These are phyloP conservation scores for Acanthopleura granulata DNA, from an alignment of 2,888 invertebrate species.

Conservation along the genomic window DNA sequence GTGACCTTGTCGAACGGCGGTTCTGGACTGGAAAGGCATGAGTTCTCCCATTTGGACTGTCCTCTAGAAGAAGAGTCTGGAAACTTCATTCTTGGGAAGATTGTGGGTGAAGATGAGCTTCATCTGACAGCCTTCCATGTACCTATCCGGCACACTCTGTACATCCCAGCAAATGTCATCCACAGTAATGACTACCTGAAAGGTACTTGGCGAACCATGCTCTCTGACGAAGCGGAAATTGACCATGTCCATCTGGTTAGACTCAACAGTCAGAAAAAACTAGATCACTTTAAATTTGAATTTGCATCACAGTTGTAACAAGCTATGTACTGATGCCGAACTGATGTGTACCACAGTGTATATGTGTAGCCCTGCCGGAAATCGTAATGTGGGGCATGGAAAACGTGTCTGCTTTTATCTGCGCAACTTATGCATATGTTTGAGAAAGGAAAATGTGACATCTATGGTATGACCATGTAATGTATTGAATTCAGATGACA, in stretches of 20 bases:
- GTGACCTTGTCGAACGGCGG: constrained; percentile 31
- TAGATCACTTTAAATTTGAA: background rate
- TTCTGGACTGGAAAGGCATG: constrained; percentile 38
- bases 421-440: no score
- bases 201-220: constrained; percentile 44
- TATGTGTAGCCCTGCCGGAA: no score
- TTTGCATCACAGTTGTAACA: background rate
- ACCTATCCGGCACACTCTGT: constrained; percentile 30
- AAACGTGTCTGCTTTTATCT: no score
- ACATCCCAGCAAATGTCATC: constrained; percentile 32
- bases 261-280: background rate
- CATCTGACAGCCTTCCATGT: constrained; percentile 28
- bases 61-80: constrained; percentile 37
- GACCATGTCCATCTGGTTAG: constrained; percentile 35
- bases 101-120: constrained; percentile 29
- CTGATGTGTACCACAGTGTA: no score
- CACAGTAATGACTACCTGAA: constrained; percentile 37
- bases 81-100: constrained; percentile 35
- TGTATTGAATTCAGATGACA: no score
- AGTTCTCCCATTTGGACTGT: constrained; percentile 41
- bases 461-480: no score
- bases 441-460: no score
- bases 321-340: no score
- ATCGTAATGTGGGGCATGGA: no score
- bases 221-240: constrained; percentile 39